These are phyloP conservation scores for Dasysyrphus tricinctus DNA, from an alignment of 2,888 invertebrate species.

Conservation along the genomic window DNA sequence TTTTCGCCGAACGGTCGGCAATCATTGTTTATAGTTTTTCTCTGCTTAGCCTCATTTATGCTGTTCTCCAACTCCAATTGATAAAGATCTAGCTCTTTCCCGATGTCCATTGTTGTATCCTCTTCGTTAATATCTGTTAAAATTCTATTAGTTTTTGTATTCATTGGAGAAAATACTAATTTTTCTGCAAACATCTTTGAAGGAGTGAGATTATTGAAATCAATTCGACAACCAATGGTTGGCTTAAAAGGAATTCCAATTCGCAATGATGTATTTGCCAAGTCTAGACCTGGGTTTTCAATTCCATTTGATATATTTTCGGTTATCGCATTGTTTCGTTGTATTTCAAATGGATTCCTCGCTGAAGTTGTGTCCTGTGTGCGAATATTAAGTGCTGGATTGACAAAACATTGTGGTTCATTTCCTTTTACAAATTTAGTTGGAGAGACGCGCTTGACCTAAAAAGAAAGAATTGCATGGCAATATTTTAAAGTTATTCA, in stretches of 20 bases:
- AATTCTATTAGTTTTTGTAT: conserved; percentile 71
- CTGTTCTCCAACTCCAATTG: conserved; percentile 83
- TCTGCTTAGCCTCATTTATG: conserved; percentile 83
- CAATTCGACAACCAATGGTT: conserved; percentile 81
- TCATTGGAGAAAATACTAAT: conserved; percentile 81
- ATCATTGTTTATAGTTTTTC: conserved; percentile 76
- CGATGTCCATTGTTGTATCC: conserved; percentile 81
- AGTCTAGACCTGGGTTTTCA: conserved; percentile 76
- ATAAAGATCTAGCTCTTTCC: conserved; percentile 82
- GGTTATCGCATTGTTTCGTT: conserved; percentile 76
- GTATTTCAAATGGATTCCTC: conserved; percentile 82
- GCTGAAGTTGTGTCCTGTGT: conserved; percentile 79
- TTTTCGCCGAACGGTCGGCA: conserved; percentile 38
- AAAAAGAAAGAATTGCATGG: background rate
- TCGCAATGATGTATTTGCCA: conserved; percentile 78
- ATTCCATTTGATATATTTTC: conserved; percentile 73
- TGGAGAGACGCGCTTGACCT: conserved; percentile 78
- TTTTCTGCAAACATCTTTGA: conserved; percentile 81
- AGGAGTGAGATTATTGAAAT: conserved; percentile 82
- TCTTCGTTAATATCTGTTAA: conserved; percentile 82
- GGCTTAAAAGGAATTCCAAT: conserved; percentile 82
- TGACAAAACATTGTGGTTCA: conserved; percentile 80
- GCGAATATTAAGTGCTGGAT: conserved; percentile 81
- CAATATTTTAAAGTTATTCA: background rate
- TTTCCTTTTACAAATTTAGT: conserved; percentile 30